Percentiles rank a stretch among this genome's conserved stretches.
phyloP scores from a whole-genome alignment of 2,888 invertebrate species.

The Melanargia galathea region DNA sequence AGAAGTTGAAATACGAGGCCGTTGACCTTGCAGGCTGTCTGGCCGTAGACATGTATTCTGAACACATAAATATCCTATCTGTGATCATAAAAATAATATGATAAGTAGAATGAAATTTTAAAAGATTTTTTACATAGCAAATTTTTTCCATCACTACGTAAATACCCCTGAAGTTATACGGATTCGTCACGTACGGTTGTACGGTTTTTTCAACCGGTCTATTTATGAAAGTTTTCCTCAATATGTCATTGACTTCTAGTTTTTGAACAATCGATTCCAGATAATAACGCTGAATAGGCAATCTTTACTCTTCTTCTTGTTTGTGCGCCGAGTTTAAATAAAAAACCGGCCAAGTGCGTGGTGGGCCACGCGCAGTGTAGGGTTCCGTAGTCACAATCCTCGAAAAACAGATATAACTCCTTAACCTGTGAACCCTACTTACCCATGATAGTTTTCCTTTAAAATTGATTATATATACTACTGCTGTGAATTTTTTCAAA shows the following conservation, averaged over 20 bases:
- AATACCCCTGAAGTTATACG: conserved; percentile 49
- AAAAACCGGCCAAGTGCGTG: too few relatives aligned
- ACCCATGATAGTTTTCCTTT: too few relatives aligned
- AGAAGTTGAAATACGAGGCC: conserved; percentile 25
- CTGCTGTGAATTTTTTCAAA: too few relatives aligned
- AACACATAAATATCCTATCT: conserved; percentile 1
- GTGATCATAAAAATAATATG: conserved; percentile 3
- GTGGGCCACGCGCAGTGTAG: too few relatives aligned
- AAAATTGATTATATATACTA: too few relatives aligned
- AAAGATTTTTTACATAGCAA: conserved; percentile 30
- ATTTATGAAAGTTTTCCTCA: conserved; percentile 64
- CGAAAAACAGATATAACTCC: too few relatives aligned
- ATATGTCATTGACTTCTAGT: conserved; percentile 66
- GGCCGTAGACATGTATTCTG: conserved; percentile 7
- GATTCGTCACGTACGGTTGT: conserved; percentile 65
- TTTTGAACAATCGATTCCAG: conserved; percentile 39
- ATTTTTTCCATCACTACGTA: conserved; percentile 42
- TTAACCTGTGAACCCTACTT: too few relatives aligned
- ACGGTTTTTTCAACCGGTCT: conserved; percentile 55
- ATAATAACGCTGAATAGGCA: conserved; percentile 38
- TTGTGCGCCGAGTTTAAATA: conserved; percentile 8
- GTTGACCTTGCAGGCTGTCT: conserved; percentile 22
- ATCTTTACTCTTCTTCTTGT: conserved; percentile 27
- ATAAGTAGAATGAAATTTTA: conserved; percentile 22
- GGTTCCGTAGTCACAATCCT: too few relatives aligned